phyloP scores from a whole-genome alignment of 2,113 vertebrate genomes.

The Leucoraja erinaceus region DNA sequence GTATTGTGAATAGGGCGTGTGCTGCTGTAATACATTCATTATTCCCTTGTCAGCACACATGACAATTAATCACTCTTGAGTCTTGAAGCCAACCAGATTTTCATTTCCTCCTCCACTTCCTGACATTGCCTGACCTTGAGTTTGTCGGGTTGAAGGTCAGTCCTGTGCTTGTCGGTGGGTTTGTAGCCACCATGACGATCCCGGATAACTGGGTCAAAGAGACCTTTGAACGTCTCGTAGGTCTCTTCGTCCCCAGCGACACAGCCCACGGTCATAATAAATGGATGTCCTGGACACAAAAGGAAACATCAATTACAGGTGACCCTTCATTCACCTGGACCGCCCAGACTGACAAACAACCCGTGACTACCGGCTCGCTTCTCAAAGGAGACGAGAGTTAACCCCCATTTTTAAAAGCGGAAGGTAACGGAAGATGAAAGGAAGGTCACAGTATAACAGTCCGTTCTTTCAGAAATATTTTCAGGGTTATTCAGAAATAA shows the following conservation, averaged over 20 bases:
- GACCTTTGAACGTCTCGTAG: constrained; percentile 83
- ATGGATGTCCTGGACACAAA: constrained; percentile 74
- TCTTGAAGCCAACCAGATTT: too few relatives aligned
- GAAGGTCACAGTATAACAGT: background rate
- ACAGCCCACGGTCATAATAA: constrained; percentile 90
- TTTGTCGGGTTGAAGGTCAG: constrained; percentile 74
- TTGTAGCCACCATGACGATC: constrained; percentile 93
- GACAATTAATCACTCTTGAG: too few relatives aligned
- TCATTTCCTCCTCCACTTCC: background rate
- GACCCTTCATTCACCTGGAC: constrained; percentile 42
- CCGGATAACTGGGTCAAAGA: constrained; percentile 87
- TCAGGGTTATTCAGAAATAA: background rate
- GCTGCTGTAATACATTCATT: too few relatives aligned
- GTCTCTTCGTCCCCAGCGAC: constrained; percentile 90
- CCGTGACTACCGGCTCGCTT: background rate
- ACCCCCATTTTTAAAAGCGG: background rate
- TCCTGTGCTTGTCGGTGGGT: constrained; percentile 88
- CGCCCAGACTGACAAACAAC: background rate
- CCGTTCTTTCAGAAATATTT: background rate
- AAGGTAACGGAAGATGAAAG: background rate
- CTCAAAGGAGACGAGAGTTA: background rate
- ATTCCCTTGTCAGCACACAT: too few relatives aligned
- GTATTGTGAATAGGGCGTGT: too few relatives aligned
- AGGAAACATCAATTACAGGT: constrained; percentile 32
- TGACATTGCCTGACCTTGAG: constrained; percentile 69